These are phyloP conservation scores for Phymastichus coffea DNA, from an alignment of 1,140 invertebrate genomes.

Conservation along the genomic window DNA sequence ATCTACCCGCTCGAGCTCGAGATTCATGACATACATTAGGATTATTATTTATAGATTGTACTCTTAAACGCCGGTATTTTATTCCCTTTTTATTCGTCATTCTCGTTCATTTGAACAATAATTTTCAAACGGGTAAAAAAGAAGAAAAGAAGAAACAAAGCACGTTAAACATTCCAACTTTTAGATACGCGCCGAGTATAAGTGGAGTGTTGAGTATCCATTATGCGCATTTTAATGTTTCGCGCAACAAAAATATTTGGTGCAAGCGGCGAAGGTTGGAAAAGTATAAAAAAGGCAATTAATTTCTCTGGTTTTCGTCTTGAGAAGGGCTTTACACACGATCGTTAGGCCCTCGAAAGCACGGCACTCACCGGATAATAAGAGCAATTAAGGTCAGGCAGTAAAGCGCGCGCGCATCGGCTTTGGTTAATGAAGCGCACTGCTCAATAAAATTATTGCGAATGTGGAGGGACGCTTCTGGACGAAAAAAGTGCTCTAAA, in stretches of 20 bases:
- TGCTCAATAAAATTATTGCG: slow-evolving; percentile 19
- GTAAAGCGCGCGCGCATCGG: slow-evolving; percentile 33
- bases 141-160: neutral
- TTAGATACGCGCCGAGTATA: too few species aligned
- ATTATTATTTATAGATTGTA: too few species aligned
- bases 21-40: too few species aligned
- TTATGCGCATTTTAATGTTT: too few species aligned
- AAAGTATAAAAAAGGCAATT: slow-evolving; percentile 20
- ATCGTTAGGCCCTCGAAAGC: slow-evolving; percentile 35
- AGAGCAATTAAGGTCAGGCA: slow-evolving; percentile 42
- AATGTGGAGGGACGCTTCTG: too few species aligned
- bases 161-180: neutral
- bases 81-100: too few species aligned
- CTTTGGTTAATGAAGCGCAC: slow-evolving; percentile 35
- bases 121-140: neutral
- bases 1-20: too few species aligned
- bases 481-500: too few species aligned
- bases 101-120: too few species aligned
- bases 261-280: neutral
- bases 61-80: too few species aligned
- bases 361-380: slow-evolving; percentile 37
- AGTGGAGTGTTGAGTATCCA: too few species aligned
- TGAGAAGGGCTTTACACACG: neutral
- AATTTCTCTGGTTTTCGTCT: slow-evolving; percentile 8
- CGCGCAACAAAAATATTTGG: neutral